Evolutionary conservation across 2,113 vertebrate species (phyloP).

Genomic region (Spea bombifrons): DNA sequence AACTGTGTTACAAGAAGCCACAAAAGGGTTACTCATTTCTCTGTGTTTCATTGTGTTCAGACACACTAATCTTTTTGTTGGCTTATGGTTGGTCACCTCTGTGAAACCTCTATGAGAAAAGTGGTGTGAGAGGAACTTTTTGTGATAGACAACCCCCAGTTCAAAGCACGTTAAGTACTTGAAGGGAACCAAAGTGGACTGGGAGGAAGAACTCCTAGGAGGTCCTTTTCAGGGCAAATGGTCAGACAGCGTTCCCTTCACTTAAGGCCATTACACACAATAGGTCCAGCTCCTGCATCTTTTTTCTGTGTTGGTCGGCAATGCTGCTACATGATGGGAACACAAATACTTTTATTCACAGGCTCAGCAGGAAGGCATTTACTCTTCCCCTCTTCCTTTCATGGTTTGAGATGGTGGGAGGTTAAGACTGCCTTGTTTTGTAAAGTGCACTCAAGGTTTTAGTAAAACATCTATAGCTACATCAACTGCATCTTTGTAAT

Average conservation of each 20-base stretch:
- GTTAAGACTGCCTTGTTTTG: constrained; percentile 44
- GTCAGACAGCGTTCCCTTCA: constrained; percentile 48
- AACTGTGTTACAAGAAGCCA: constrained; percentile 53
- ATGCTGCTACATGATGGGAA: constrained; percentile 36
- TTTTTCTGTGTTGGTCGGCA: not conserved
- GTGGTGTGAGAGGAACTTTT: constrained; percentile 53
- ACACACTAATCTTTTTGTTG: constrained; percentile 66
- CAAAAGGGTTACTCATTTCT: constrained; percentile 62
- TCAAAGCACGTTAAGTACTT: constrained; percentile 57
- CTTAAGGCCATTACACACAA: constrained; percentile 15
- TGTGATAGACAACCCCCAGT: constrained; percentile 52
- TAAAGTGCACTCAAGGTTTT: constrained; percentile 42
- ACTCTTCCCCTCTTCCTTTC: constrained; percentile 45
- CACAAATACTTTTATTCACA: constrained; percentile 38
- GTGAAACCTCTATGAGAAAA: constrained; percentile 57
- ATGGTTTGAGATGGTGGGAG: constrained; percentile 44
- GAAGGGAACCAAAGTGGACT: constrained; percentile 24
- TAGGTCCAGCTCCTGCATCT: constrained; percentile 9
- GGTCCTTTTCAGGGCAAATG: constrained; percentile 24
- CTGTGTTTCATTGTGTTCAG: constrained; percentile 53
- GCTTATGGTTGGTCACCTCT: constrained; percentile 52
- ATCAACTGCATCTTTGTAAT: constrained; percentile 42
- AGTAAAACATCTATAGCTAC: constrained; percentile 42
- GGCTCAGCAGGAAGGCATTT: constrained; percentile 23
- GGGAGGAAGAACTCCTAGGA: constrained; percentile 37